A percentile compares a stretch with the other conserved stretches of the same genome.
Conservation (phyloP, 1,140 invertebrate species). For the Nylanderia fulva region DNA sequence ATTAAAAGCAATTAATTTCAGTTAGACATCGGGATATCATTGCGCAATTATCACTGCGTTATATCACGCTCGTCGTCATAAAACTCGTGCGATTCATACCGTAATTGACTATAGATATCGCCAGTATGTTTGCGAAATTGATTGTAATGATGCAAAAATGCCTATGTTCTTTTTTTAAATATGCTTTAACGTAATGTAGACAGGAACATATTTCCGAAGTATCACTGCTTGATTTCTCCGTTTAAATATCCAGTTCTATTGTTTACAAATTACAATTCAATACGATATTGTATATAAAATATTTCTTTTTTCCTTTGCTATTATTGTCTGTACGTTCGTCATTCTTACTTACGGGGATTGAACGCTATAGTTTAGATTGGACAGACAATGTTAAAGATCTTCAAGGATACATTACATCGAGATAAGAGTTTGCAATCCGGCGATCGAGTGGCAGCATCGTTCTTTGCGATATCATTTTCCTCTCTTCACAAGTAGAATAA, state of each 20-base stretch:
- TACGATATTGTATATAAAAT: conserved; percentile 45
- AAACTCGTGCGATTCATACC: conserved; percentile 11
- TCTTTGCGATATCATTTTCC: background rate
- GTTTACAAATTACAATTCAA: conserved; percentile 18
- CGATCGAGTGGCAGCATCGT: conserved; percentile 44
- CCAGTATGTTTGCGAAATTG: background rate
- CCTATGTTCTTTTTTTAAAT: background rate
- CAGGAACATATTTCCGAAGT: conserved; percentile 42
- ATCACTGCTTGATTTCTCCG: conserved; percentile 3
- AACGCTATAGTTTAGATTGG: conserved; percentile 5
- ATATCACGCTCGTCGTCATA: background rate
- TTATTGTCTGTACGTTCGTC: conserved; percentile 46
- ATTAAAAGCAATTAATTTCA: conserved; percentile 38
- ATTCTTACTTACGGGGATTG: conserved; percentile 6
- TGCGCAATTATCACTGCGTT: background rate
- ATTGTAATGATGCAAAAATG: background rate
- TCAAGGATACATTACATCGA: background rate
- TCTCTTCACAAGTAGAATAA: background rate
- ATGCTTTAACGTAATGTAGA: background rate
- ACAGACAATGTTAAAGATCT: conserved; percentile 27
- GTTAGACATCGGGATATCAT: conserved; percentile 16
- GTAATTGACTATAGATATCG: conserved; percentile 34
- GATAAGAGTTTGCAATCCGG: conserved; percentile 18
- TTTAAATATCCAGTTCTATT: conserved; percentile 3
- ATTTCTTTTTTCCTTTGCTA: conserved; percentile 17